Conservation (phyloP, 2,113 vertebrate genomes). For the Ctenomys sociabilis region DNA sequence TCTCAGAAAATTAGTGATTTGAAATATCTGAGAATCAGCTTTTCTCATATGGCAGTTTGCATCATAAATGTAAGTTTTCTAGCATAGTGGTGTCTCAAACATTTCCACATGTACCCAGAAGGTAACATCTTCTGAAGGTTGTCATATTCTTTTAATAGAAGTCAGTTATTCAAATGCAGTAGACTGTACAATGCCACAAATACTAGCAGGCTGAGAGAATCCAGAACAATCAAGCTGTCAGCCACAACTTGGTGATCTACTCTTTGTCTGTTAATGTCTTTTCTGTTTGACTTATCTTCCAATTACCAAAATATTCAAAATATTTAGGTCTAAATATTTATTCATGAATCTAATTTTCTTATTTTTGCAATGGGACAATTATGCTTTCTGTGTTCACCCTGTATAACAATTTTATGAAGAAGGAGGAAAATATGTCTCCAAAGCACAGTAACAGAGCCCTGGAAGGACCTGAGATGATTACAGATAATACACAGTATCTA, state of each 20-base stretch:
- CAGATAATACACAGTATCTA: background rate
- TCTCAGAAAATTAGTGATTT: background rate
- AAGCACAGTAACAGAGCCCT: background rate
- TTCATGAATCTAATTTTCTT: slow-evolving; percentile 11
- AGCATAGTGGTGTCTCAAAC: background rate
- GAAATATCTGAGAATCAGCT: background rate
- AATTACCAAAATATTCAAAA: slow-evolving; percentile 23
- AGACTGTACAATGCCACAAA: background rate
- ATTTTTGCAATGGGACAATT: slow-evolving; percentile 22
- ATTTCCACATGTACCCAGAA: slow-evolving; percentile 14
- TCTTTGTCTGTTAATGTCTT: background rate
- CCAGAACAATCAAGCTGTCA: background rate
- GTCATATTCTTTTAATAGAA: background rate
- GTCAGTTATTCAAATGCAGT: background rate
- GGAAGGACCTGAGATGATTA: background rate
- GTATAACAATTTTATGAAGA: background rate
- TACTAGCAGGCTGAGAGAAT: background rate
- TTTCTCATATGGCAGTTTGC: background rate
- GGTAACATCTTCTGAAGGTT: background rate
- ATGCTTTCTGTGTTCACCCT: background rate
- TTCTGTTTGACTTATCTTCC: background rate
- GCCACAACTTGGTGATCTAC: background rate
- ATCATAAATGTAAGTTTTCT: slow-evolving; percentile 8
- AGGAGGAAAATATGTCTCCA: too few species aligned
- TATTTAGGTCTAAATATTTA: background rate